phyloP scores from a whole-genome alignment of 1,140 invertebrate genomes.

The Solenopsis invicta region DNA sequence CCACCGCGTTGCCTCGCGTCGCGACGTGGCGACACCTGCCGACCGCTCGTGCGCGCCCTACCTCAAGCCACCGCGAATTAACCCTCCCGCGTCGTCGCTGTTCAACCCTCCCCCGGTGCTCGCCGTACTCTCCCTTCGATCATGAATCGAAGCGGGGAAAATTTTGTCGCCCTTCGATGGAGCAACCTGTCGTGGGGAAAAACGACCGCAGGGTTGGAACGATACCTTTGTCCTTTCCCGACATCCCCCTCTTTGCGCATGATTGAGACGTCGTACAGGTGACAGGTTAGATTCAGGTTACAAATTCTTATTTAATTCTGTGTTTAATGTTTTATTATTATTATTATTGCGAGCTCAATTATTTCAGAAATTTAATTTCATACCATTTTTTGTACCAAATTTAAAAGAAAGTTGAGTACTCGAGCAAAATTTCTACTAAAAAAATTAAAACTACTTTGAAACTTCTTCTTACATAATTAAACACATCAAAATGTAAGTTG shows the following conservation, averaged over 20 bases:
- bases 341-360: not conserved
- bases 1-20: constrained; percentile 44
- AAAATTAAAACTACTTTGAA: not conserved
- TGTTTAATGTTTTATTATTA: not conserved
- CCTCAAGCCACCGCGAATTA: constrained; percentile 74
- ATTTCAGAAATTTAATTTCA: not conserved
- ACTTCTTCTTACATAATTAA: too few species aligned
- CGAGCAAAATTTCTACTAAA: not conserved
- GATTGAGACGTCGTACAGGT: not conserved
- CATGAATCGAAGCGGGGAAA: not conserved
- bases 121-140: not conserved
- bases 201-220: not conserved
- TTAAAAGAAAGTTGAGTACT: not conserved
- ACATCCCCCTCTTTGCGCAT: not conserved
- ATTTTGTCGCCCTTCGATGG: not conserved
- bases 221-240: not conserved
- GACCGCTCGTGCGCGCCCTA: constrained; percentile 73
- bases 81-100: constrained; percentile 59
- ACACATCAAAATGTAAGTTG: too few species aligned
- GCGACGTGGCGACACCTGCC: constrained; percentile 80
- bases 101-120: constrained; percentile 59
- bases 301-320: not conserved
- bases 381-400: not conserved
- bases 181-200: not conserved
- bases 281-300: not conserved